Evolutionary conservation across 2,888 invertebrate species (phyloP), one percentile per base, ranked within the genome.

Genomic region (Andrena flavipes): DNA sequence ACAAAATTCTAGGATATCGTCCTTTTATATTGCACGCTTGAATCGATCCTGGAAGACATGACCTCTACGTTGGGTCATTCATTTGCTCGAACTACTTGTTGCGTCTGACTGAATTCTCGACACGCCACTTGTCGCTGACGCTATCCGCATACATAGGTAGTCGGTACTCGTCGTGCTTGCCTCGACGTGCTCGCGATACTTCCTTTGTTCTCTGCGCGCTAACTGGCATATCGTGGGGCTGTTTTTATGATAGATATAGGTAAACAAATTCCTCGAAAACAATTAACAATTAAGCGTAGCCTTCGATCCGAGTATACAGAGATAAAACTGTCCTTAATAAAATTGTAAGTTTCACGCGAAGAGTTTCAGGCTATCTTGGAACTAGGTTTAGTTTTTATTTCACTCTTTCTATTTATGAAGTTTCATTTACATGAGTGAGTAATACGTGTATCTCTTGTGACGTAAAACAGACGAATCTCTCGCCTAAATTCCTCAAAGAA

Each of bases 61-160:
- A 60, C 16, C 29, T 29, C 30, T 20, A 35, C 33, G 60, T 30
- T n/a, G 42, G 60, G 8, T 60, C 29, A 1, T 48, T 74, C 69
- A 56, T 48, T 69, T 26, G 48, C 35, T 79, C 49, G 56, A 77
- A 90, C 89, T 89, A 90, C 90, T 90, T 90, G 86, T 87, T 88
- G 88, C 89, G 87, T 59, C 89, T 60, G 83, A 79, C 82, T 68
- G 78, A 80, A 86, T 82, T 68, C 74, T 30, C 67, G 63, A 42
- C 48, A 76, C 73, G 76, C 82, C 78, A 85, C 86, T 89, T 68
- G 79, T 48, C 60, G 69, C 60, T 76, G 63, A 8, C 29, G 20
- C 10, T 64, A 65, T 6, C 30, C 54, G 23, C 20, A 54, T 54
- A 13, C 42, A 42, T 42, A 42, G 42, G 42, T 13, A 54, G 10